Conservation (phyloP, 2,888 invertebrate species). For the Temnothorax ravouxi region DNA sequence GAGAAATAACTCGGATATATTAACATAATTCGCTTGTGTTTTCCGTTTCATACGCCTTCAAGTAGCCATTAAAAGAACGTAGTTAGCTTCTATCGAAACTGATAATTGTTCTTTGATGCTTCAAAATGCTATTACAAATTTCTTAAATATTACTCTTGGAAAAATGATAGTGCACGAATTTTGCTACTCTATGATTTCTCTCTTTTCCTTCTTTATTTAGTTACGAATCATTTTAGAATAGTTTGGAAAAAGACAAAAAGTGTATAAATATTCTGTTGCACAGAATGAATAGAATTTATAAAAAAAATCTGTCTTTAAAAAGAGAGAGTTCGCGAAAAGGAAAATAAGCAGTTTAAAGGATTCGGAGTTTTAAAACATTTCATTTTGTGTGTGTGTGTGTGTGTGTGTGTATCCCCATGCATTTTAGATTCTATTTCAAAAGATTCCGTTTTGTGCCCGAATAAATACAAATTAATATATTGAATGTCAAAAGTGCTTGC, state of each 20-base stretch:
- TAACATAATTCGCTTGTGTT: background rate
- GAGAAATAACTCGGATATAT: background rate
- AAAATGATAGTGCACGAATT: background rate
- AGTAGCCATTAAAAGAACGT: background rate
- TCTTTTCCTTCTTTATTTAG: conserved; percentile 15
- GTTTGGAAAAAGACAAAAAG: background rate
- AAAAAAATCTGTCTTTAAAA: background rate
- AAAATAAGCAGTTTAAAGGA: background rate
- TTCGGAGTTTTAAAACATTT: background rate
- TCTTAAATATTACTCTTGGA: background rate
- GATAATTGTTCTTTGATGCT: background rate
- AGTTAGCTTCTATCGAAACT: background rate
- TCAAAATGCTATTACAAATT: background rate
- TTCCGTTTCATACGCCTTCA: background rate
- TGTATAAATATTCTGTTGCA: background rate
- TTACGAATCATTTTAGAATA: background rate
- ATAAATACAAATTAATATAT: background rate
- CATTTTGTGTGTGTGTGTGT: background rate
- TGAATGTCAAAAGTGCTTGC: conserved; percentile 6
- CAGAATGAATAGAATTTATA: background rate
- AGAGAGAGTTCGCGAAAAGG: background rate
- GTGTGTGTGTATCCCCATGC: background rate
- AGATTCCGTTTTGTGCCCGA: conserved; percentile 8
- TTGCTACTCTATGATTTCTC: background rate
- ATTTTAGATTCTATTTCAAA: background rate